Base-by-base conservation (phyloP, 2,113 vertebrate genomes). In the Hippoglossus stenolepis region DNA sequence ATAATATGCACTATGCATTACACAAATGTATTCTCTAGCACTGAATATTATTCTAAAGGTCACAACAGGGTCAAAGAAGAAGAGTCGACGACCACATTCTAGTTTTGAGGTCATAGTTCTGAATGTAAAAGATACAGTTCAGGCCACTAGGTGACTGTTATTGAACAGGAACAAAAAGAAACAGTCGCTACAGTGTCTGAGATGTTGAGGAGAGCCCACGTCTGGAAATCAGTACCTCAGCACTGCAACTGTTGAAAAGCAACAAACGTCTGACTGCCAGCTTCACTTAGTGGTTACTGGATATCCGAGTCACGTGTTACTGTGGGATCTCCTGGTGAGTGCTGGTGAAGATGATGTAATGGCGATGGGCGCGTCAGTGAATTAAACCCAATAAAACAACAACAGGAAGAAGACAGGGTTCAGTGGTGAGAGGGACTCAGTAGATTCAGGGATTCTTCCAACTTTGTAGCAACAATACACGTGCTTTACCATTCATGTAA, bases 71-170 rank as follows among this genome's bases (percentile, higher is more conserved):
- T 83, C 66, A 83, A 79, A 67, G 23, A 80, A 76, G 58, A 79
- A 80, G 54, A 84, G 65, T 80, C 28, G 47, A 84, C 69, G 77
- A 87, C 57, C 83, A 88, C 76, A 81, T 90, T 90, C 88, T 89
- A 79, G 76, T 75, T 75, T 83, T 86, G 86, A 92, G 90, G 88
- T 90, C 83, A 82, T 84, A 78, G 85, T 90, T 89, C 82, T 88
- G 88, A 76, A 90, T 87, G 75, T 86, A 72, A 84, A 51, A 77
- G 69, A 73, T 65, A 85, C 77, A 76, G 77, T 86, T 92, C 91
- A 91, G 91, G 90, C 90, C 89, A 88, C 92, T 62, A 92, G 87
- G 90, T 90, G 90, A 91, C 89, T 78, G 77, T 81, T 85, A 85
- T 80, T 84, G 61, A 69, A 88, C 70, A 67, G 9, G 10, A 11